These are phyloP conservation scores for Drosophila jambulina DNA, from an alignment of 1,140 invertebrate species.

Conservation along the genomic window DNA sequence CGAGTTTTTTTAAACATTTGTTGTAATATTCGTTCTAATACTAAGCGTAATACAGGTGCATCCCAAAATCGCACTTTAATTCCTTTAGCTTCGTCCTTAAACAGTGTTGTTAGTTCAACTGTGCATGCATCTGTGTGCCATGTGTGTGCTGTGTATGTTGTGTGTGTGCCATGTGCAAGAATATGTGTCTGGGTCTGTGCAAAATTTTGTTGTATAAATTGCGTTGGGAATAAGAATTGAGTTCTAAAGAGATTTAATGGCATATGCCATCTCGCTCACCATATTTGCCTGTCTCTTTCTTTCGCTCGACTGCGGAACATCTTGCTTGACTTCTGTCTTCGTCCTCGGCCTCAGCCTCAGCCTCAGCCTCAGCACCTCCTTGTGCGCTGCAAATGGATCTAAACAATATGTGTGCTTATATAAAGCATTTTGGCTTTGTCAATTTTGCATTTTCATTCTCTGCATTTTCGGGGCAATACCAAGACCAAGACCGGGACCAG, in stretches of 20 bases:
- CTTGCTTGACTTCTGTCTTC: constrained; percentile 40
- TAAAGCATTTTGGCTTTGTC: constrained; percentile 77
- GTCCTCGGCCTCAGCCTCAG: neutral
- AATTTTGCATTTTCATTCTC: constrained; percentile 72
- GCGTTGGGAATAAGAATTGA: constrained; percentile 84
- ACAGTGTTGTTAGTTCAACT: constrained; percentile 13
- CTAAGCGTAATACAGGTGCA: constrained; percentile 27
- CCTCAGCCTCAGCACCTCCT: neutral
- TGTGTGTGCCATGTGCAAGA: constrained; percentile 22
- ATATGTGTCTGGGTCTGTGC: constrained; percentile 47
- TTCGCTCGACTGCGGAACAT: constrained; percentile 15
- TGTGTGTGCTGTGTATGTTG: constrained; percentile 11
- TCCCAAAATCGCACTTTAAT: neutral
- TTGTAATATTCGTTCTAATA: no score
- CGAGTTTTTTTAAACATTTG: no score
- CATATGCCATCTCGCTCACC: constrained; percentile 51
- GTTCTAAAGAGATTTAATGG: constrained; percentile 84
- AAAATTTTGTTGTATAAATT: constrained; percentile 83
- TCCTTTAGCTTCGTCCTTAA: constrained; percentile 6
- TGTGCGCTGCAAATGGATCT: constrained; percentile 41
- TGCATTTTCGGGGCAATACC: constrained; percentile 5
- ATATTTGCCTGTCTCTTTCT: constrained; percentile 11
- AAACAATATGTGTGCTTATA: constrained; percentile 58
- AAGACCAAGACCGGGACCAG: neutral
- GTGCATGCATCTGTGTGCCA: constrained; percentile 1